phyloP scores from a whole-genome alignment of 1,140 invertebrate genomes.

The Drosophila baimaii region DNA sequence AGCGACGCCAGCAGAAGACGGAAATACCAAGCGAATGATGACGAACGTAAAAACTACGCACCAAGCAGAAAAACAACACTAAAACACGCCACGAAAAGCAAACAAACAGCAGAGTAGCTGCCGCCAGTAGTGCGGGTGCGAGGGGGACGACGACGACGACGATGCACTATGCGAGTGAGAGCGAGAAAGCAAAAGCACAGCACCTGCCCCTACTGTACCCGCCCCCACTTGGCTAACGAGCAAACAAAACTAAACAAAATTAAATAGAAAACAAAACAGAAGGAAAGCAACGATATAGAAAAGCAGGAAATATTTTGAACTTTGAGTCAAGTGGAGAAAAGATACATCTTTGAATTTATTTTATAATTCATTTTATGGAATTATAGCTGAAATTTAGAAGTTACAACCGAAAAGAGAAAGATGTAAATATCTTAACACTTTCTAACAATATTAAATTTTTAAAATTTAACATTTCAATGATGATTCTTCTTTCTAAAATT shows the following conservation, averaged over 20 bases:
- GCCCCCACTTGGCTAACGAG: slow-evolving; percentile 62
- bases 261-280: slow-evolving; percentile 60
- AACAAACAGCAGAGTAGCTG: slow-evolving; percentile 61
- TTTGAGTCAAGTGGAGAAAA: slow-evolving; percentile 50
- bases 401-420: too few relatives aligned
- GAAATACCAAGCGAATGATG: slow-evolving; percentile 80
- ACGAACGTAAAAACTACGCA: slow-evolving; percentile 83
- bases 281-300: slow-evolving; percentile 46
- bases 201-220: slow-evolving; percentile 61
- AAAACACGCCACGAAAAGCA: slow-evolving; percentile 81
- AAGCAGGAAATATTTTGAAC: slow-evolving; percentile 49
- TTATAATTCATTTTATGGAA: background rate
- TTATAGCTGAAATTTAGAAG: too few relatives aligned
- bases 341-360: slow-evolving; percentile 19
- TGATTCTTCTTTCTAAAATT: background rate
- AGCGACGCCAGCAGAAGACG: slow-evolving; percentile 68
- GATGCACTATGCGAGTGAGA: slow-evolving; percentile 20
- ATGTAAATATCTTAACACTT: too few relatives aligned
- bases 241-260: slow-evolving; percentile 82
- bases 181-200: slow-evolving; percentile 37
- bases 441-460: too few relatives aligned
- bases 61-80: slow-evolving; percentile 71
- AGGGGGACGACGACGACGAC: slow-evolving; percentile 8
- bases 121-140: slow-evolving; percentile 5
- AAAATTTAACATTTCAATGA: too few relatives aligned